These are phyloP conservation scores for Gephyroberyx darwinii DNA, from an alignment of 2,797 vertebrate genomes.

Conservation along the genomic window DNA sequence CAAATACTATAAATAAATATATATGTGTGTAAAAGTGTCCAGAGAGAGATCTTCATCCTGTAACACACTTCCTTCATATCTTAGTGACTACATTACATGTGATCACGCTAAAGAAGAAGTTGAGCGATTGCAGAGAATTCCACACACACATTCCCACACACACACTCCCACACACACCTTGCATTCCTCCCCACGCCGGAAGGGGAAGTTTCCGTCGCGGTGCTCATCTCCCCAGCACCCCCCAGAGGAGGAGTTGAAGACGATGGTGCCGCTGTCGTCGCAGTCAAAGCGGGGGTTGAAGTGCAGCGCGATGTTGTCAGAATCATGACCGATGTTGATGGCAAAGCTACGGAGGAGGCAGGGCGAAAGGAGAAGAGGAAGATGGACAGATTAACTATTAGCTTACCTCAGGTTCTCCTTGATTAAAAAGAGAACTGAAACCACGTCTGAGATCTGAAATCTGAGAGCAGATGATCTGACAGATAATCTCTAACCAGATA, in stretches of 20 bases:
- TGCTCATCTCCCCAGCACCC: conserved; percentile 74
- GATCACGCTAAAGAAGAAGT: not conserved
- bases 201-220: conserved; percentile 62
- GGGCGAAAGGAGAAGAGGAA: not conserved
- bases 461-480: not conserved
- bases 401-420: not conserved
- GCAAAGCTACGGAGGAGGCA: conserved; percentile 71
- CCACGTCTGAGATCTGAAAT: not conserved
- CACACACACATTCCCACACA: not conserved
- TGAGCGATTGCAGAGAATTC: not conserved
- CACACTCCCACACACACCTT: conserved; percentile 70
- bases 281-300: conserved; percentile 79
- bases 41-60: not conserved
- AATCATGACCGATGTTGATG: conserved; percentile 79
- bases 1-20: too few species aligned
- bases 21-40: too few species aligned
- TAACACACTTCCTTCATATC: not conserved
- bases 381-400: not conserved
- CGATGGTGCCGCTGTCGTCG: conserved; percentile 43
- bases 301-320: conserved; percentile 77
- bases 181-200: conserved; percentile 69
- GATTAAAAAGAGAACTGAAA: not conserved
- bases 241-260: conserved; percentile 75
- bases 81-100: too few species aligned
- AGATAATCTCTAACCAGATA: too few species aligned